phyloP scores from a whole-genome alignment of 2,888 invertebrate genomes.

The Diplazon laetatorius region DNA sequence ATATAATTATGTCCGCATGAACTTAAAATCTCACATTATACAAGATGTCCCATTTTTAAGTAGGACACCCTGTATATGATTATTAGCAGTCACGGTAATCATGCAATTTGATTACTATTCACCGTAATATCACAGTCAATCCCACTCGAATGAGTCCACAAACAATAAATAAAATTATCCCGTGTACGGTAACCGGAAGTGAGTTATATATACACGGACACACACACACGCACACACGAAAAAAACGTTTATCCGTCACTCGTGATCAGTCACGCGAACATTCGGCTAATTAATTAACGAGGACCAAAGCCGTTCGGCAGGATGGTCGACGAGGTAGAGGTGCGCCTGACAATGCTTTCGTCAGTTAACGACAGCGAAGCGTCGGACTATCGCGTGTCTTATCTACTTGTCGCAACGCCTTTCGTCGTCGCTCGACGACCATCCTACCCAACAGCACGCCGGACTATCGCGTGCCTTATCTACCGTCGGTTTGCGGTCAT shows the following conservation, averaged over 20 bases:
- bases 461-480: constrained; percentile 54
- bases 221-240: no score
- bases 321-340: constrained; percentile 16
- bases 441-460: background rate
- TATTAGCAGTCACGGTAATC: no score
- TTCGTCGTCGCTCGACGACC: background rate
- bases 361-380: constrained; percentile 16
- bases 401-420: constrained; percentile 34
- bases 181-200: background rate
- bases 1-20: no score
- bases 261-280: constrained; percentile 5
- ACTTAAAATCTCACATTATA: no score
- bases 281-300: constrained; percentile 39
- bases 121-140: no score
- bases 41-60: no score
- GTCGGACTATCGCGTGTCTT: constrained; percentile 48
- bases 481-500: constrained; percentile 17
- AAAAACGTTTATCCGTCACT: constrained; percentile 1
- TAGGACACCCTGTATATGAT: no score
- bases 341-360: constrained; percentile 28
- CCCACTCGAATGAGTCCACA: no score
- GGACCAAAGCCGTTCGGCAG: constrained; percentile 17
- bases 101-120: no score
- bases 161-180: background rate
- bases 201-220: background rate